Conservation (phyloP, 1,140 invertebrate species). For the Heliconius hewitsoni region DNA sequence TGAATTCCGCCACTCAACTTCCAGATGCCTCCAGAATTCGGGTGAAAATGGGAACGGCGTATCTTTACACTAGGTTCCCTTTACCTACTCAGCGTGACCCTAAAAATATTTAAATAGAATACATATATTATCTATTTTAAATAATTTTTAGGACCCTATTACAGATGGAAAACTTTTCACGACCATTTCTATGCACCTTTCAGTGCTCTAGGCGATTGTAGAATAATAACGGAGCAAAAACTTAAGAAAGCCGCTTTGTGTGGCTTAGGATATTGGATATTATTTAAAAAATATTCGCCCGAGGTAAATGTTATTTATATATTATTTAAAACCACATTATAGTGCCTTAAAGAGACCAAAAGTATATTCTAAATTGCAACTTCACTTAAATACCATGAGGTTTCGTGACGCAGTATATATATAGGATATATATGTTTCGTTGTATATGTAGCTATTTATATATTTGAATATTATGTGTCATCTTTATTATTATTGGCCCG, state of each 20-base stretch:
- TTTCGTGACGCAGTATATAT: too few species aligned
- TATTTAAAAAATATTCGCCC: conserved; percentile 54
- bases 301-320: conserved; percentile 37
- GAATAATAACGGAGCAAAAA: conserved; percentile 66
- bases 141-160: conserved; percentile 66
- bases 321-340: neutral
- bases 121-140: neutral
- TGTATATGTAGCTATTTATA: too few species aligned
- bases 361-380: too few species aligned
- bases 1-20: too few species aligned
- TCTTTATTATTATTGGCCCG: too few species aligned
- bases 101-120: neutral
- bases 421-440: too few species aligned
- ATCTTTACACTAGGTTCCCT: too few species aligned
- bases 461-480: too few species aligned
- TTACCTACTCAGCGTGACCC: too few species aligned
- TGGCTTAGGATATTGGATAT: conserved; percentile 46
- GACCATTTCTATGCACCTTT: conserved; percentile 63
- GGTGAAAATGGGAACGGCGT: too few species aligned
- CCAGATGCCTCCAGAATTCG: too few species aligned
- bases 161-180: conserved; percentile 67
- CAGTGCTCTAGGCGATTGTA: conserved; percentile 53
- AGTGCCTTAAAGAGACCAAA: neutral
- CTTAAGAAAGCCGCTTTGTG: conserved; percentile 58
- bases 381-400: too few species aligned